phyloP scores from a whole-genome alignment of 2,888 invertebrate species.

The Drosophila demipolita region DNA sequence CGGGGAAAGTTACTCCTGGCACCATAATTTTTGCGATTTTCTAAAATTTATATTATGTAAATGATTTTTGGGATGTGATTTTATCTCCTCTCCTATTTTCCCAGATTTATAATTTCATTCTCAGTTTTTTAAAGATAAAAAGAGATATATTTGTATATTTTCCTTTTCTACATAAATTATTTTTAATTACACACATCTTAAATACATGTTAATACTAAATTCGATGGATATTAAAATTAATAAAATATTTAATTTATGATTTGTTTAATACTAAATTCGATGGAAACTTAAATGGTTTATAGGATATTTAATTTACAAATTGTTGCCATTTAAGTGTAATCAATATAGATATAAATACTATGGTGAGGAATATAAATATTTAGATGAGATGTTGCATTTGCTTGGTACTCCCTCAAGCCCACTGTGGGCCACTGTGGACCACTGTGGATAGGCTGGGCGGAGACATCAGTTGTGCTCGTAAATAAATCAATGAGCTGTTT shows the following conservation, averaged over 20 bases:
- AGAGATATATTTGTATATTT: too few relatives aligned
- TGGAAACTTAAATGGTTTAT: background rate
- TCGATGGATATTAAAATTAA: background rate
- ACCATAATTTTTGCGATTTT: background rate
- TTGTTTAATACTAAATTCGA: background rate
- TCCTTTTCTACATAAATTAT: background rate
- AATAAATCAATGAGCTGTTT: slow-evolving; percentile 83
- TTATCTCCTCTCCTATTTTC: background rate
- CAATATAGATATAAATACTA: background rate
- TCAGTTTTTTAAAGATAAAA: too few relatives aligned
- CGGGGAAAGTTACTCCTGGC: background rate
- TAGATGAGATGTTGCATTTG: slow-evolving; percentile 2
- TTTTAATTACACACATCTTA: background rate
- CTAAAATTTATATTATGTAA: background rate
- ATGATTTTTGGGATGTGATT: background rate
- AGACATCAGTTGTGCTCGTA: slow-evolving; percentile 73
- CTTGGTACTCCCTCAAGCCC: slow-evolving; percentile 35
- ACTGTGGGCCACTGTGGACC: slow-evolving; percentile 26
- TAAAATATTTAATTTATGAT: background rate
- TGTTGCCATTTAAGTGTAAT: background rate
- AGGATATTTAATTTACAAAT: background rate
- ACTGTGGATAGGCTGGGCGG: slow-evolving; percentile 20
- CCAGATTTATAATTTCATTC: background rate
- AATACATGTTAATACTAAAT: background rate
- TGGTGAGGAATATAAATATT: background rate